Base-by-base conservation (phyloP, 2,888 invertebrate species). In the Sipha maydis region DNA sequence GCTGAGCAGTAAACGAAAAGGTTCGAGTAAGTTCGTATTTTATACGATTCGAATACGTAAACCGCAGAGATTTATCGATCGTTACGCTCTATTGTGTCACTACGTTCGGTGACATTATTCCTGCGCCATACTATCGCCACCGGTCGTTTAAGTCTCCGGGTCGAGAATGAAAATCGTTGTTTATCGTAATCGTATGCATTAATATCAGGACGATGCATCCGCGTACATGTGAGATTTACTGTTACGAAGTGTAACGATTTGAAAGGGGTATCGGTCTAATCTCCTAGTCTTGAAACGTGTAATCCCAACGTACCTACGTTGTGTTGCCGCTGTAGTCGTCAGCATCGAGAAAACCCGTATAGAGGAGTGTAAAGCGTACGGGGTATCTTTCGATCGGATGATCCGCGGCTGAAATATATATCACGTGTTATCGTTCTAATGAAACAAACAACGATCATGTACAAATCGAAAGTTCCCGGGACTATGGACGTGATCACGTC, bases 131-230 rank as follows among this genome's bases (percentile, higher is more conserved):
- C 28, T 4, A 61, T 25, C 71, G 25, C 48, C 14, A 14, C 48
- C 48, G 48, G 77, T 54, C 77, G 77, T 77, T 54, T 28, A 77
- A 77, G 77, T 77, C 77, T 77, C 48, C 48, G 14, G 28, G 75
- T 25, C 25, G 38, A 75, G 41, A 75, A 75, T 11, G 41, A 75
- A 75, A 75, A 75, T 75, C 31, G 14, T 71, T 38, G 75, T 75
- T 75, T 75, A 75, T 75, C 7, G 17, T n/a, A n/a, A 38, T 38
- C 19, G 3, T 34, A 19, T 14, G 28, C 14, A 14, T 0, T 71
- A 31, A 14, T 14, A 34, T 31, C 14, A 71, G 14, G 48, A 48
- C 2, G 11, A 48, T 48, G 48, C 38, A 38, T n/a, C 38, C 7
- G 3, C 7, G 38, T 48, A 1, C 14, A 1, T 1, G 48, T 3